These are phyloP conservation scores for Nothocercus julius DNA, from an alignment of 2,113 vertebrate species.

Conservation along the genomic window DNA sequence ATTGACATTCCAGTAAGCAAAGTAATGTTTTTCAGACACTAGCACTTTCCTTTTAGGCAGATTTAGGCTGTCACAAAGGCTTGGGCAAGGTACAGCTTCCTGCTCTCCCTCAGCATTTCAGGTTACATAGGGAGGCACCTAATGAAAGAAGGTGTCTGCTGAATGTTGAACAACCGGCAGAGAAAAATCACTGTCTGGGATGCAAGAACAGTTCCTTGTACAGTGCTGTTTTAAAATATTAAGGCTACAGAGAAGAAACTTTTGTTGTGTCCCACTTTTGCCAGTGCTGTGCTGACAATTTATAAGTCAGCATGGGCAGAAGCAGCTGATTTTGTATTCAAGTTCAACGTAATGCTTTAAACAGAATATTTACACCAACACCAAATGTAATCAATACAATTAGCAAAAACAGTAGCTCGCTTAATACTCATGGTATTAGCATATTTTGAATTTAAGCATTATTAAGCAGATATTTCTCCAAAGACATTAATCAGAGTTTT, in stretches of 20 bases:
- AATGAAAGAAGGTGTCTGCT: background rate
- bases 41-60: background rate
- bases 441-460: conserved; percentile 66
- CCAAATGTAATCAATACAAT: conserved; percentile 42
- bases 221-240: background rate
- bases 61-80: background rate
- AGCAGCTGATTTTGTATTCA: conserved; percentile 53
- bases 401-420: conserved; percentile 44
- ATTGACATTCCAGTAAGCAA: background rate
- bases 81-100: background rate
- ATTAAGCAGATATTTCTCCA: conserved; percentile 48
- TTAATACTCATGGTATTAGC: conserved; percentile 55
- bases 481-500: conserved; percentile 50
- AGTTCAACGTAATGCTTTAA: conserved; percentile 21
- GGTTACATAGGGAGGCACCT: background rate
- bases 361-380: conserved; percentile 52
- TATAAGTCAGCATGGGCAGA: conserved; percentile 1
- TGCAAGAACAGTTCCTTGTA: background rate
- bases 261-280: conserved; percentile 29
- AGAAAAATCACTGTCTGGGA: background rate
- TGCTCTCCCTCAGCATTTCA: background rate
- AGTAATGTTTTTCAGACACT: background rate
- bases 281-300: conserved; percentile 2
- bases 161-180: background rate
- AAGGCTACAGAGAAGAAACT: background rate